These are phyloP conservation scores for Hypomecis atomaria DNA, from an alignment of 2,888 invertebrate genomes.

Conservation along the genomic window DNA sequence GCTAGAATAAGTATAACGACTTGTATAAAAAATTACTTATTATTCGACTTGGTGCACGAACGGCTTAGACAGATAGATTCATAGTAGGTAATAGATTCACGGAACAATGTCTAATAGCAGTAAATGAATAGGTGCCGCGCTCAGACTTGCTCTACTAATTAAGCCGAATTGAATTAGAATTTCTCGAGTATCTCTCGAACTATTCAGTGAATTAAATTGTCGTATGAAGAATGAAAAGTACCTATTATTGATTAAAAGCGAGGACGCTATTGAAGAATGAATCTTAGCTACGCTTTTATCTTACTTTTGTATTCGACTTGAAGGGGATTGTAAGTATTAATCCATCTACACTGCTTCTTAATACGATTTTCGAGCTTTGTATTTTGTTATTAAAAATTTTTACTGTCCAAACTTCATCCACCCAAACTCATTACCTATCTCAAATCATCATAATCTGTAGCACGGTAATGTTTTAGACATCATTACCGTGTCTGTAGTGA, in stretches of 20 bases:
- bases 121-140: conserved; percentile 2
- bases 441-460: no score
- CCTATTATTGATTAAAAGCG: conserved; percentile 10
- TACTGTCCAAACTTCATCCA: no score
- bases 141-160: conserved; percentile 3
- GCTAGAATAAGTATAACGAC: no score
- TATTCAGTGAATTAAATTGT: conserved; percentile 10
- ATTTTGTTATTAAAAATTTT: neutral
- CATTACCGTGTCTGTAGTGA: no score
- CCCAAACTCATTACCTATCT: no score
- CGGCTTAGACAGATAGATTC: neutral
- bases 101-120: conserved; percentile 1
- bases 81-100: neutral
- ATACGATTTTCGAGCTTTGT: neutral
- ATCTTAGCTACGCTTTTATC: conserved; percentile 10
- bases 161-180: neutral
- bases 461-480: no score
- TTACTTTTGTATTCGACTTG: conserved; percentile 6
- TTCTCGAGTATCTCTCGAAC: conserved; percentile 6
- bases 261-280: neutral
- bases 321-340: neutral
- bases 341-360: no score
- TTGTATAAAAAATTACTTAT: no score
- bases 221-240: conserved; percentile 1
- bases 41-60: neutral